Evolutionary conservation across 2,797 vertebrate genomes (phyloP).

Genomic region (Dicrostonyx torquatus): DNA sequence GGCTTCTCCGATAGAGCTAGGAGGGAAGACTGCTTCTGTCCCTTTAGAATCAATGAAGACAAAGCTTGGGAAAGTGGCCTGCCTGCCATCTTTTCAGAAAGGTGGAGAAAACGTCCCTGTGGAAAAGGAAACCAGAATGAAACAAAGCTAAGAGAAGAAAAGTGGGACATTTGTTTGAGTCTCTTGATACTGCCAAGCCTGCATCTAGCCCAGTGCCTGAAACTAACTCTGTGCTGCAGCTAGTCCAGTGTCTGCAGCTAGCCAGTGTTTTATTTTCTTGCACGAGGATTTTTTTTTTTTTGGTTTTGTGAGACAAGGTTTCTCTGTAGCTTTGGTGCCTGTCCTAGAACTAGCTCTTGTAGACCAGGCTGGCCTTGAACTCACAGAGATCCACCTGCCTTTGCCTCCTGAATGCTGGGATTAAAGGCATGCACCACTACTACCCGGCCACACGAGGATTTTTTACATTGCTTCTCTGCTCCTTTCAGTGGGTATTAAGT

Average conservation of each 20-base stretch:
- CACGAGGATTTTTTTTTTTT: too few species aligned
- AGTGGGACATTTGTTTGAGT: not conserved
- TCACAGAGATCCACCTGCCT: too few species aligned
- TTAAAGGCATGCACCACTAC: too few species aligned
- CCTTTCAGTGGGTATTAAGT: not conserved
- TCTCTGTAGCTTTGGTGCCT: too few species aligned
- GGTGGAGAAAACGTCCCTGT: not conserved
- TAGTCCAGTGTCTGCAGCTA: not conserved
- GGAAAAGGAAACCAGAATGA: not conserved
- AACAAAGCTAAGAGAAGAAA: conserved; percentile 12
- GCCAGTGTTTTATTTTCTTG: not conserved
- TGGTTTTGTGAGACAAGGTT: too few species aligned
- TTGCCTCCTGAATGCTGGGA: too few species aligned
- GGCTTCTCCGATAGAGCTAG: not conserved
- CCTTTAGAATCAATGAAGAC: not conserved
- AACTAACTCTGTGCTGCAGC: not conserved
- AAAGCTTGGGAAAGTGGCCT: not conserved
- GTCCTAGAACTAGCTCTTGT: too few species aligned
- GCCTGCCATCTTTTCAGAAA: not conserved
- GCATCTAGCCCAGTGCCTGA: not conserved
- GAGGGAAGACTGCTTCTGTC: not conserved
- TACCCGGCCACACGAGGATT: too few species aligned
- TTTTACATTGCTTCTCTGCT: not conserved
- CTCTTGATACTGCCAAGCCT: conserved; percentile 17
- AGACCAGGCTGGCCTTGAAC: too few species aligned